Percentiles rank a stretch among this genome's conserved stretches.
Conservation (phyloP, 2,888 invertebrate species). For the Thecocarcelia acutangulata region DNA sequence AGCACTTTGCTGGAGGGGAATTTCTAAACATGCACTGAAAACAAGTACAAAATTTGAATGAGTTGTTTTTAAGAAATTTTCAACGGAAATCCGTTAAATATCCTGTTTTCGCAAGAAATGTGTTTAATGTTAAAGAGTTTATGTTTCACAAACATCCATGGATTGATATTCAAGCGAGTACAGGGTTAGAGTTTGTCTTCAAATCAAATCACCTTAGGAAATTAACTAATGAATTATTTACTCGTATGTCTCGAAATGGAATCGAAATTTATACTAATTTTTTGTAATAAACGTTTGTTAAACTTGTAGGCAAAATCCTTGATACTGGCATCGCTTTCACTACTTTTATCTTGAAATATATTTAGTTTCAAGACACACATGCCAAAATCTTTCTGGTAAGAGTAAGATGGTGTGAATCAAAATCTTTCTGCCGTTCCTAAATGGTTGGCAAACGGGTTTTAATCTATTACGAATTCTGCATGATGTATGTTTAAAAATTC, state of each 20-base stretch:
- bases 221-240: conserved; percentile 62
- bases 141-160: no score
- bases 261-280: conserved; percentile 54
- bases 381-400: no score
- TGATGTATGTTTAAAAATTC: no score
- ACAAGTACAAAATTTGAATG: conserved; percentile 33
- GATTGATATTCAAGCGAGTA: neutral
- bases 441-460: no score
- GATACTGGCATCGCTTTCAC: neutral
- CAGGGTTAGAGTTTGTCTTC: conserved; percentile 4
- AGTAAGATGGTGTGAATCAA: no score
- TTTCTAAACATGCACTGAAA: conserved; percentile 29
- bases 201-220: conserved; percentile 52
- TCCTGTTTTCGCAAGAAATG: conserved; percentile 63
- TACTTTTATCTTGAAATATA: neutral
- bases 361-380: conserved; percentile 1
- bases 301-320: conserved; percentile 32
- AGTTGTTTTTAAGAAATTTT: conserved; percentile 47
- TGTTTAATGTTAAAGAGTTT: neutral
- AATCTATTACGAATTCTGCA: no score
- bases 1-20: neutral
- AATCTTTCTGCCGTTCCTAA: no score
- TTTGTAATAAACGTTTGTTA: conserved; percentile 53
- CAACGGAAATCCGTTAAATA: conserved; percentile 68
- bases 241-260: conserved; percentile 12